Percentiles rank a stretch among this genome's conserved stretches.
These are phyloP conservation scores for Coryphaenoides rupestris DNA, from an alignment of 2,113 vertebrate genomes.

Conservation along the genomic window DNA sequence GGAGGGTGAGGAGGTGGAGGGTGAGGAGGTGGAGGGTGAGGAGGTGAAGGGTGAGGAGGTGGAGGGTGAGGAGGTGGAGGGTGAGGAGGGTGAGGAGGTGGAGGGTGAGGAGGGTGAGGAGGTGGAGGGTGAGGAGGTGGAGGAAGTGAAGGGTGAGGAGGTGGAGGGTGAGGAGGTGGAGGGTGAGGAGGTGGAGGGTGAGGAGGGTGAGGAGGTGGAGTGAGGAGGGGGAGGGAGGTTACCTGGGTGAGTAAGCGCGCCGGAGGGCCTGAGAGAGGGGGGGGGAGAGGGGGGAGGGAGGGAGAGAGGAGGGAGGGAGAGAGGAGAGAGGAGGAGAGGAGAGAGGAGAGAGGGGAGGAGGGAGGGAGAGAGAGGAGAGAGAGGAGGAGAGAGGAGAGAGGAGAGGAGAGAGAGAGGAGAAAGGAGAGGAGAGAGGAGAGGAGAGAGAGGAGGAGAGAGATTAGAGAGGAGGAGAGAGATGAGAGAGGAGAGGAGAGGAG, in stretches of 20 bases:
- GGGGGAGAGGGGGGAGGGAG: conserved; percentile 18
- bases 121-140: too few species aligned
- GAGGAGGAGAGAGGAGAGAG: conserved; percentile 6
- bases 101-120: too few species aligned
- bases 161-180: too few species aligned
- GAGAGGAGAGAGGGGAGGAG: background rate
- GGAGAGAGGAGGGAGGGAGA: background rate
- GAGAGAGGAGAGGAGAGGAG: background rate
- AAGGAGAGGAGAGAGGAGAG: background rate
- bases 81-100: too few species aligned
- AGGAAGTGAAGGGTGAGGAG: too few species aligned
- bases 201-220: background rate
- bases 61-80: too few species aligned
- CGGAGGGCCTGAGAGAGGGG: conserved; percentile 50
- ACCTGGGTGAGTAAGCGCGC: conserved; percentile 65
- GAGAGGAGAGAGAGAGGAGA: conserved; percentile 11
- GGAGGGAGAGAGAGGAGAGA: background rate
- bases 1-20: too few species aligned
- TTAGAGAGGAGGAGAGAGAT: background rate
- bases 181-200: too few species aligned
- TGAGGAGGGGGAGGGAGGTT: conserved; percentile 26
- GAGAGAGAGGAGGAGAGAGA: background rate
- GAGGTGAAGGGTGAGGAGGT: too few species aligned
- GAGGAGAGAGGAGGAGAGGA: background rate
- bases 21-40: too few species aligned